These are phyloP conservation scores for Heteromurus nitidus DNA, from an alignment of 2,888 invertebrate species.

Conservation along the genomic window DNA sequence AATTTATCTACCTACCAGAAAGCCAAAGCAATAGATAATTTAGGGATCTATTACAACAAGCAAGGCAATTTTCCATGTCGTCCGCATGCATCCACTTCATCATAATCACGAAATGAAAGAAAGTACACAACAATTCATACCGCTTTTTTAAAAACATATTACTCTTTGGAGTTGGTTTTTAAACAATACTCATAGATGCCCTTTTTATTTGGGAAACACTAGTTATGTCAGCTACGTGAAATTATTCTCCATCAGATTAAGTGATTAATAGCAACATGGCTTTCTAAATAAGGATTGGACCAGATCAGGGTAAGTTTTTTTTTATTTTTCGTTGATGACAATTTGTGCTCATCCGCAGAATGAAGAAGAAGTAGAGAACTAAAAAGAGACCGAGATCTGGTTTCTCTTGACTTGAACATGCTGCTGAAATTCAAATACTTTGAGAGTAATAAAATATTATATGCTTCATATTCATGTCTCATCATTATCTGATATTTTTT, in stretches of 20 bases:
- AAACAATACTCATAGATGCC: too few species aligned
- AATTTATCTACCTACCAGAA: slow-evolving; percentile 69
- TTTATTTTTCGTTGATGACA: neutral
- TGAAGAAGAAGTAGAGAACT: neutral
- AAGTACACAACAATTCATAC: slow-evolving; percentile 4
- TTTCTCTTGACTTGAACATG: neutral
- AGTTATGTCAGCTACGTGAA: slow-evolving; percentile 6
- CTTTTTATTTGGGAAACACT: too few species aligned
- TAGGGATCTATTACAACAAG: neutral
- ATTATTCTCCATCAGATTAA: slow-evolving; percentile 44
- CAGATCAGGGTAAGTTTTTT: slow-evolving; percentile 8
- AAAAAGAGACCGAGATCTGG: neutral
- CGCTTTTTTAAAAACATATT: too few species aligned
- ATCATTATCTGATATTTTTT: neutral
- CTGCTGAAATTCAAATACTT: neutral
- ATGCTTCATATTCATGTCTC: slow-evolving; percentile 9
- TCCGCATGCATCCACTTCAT: too few species aligned
- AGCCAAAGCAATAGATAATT: slow-evolving; percentile 1
- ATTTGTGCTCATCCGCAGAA: neutral
- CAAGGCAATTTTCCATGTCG: slow-evolving; percentile 3
- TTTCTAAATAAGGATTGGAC: slow-evolving; percentile 45
- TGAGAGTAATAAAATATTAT: neutral
- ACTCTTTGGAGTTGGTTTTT: too few species aligned
- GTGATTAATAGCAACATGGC: slow-evolving; percentile 45
- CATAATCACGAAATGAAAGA: neutral